Percentiles rank a stretch among this genome's conserved stretches.
Conservation (phyloP, 2,888 invertebrate species). For the Philereme transversata region DNA sequence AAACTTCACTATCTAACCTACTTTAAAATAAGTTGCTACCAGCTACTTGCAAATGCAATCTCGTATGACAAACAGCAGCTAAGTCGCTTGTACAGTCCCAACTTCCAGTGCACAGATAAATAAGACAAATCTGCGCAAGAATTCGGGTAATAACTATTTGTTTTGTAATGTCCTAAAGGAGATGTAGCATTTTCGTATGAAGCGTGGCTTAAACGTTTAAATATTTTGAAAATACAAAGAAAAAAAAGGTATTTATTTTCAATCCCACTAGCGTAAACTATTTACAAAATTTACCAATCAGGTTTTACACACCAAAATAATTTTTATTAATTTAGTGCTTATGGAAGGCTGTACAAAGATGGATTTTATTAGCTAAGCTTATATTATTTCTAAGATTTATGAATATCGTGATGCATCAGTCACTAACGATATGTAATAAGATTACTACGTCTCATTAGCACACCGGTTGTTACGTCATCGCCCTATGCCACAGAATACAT, state of each 20-base stretch:
- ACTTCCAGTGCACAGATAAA: slow-evolving; percentile 9
- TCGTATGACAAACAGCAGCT: slow-evolving; percentile 17
- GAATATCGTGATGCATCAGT: background rate
- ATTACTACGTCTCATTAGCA: slow-evolving; percentile 8
- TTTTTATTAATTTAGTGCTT: too few relatives aligned
- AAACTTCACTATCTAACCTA: background rate
- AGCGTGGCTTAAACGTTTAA: too few relatives aligned
- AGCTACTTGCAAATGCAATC: slow-evolving; percentile 16
- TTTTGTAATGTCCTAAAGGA: background rate
- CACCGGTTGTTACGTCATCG: slow-evolving; percentile 16
- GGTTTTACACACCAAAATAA: too few relatives aligned
- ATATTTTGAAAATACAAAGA: too few relatives aligned
- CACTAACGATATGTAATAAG: background rate
- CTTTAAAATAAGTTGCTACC: background rate
- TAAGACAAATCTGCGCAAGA: background rate
- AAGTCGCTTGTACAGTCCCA: slow-evolving; percentile 9
- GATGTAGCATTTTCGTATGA: too few relatives aligned
- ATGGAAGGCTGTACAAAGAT: too few relatives aligned
- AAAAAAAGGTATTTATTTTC: too few relatives aligned
- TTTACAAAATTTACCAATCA: too few relatives aligned
- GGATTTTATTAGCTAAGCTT: too few relatives aligned
- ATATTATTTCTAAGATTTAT: too few relatives aligned
- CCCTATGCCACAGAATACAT: slow-evolving; percentile 28
- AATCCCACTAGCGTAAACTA: too few relatives aligned
- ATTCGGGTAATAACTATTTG: slow-evolving; percentile 9